Percentiles rank a stretch among this genome's conserved stretches.
Evolutionary conservation across 2,888 invertebrate genomes (phyloP).

Genomic region (Macrosoma leucophasiata): DNA sequence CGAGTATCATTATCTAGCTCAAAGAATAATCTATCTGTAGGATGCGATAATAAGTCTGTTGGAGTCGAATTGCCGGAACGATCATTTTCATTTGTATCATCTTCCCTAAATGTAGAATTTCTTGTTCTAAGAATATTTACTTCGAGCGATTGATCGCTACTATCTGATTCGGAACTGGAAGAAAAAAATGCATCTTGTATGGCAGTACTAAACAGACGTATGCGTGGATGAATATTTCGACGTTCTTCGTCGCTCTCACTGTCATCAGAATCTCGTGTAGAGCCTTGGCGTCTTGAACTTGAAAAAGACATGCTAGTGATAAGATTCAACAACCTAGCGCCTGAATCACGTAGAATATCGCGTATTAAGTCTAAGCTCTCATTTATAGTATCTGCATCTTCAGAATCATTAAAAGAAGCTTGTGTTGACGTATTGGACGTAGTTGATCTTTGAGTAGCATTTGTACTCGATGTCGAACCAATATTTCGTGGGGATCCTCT

Average conservation of each 20-base stretch:
- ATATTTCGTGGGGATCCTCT: too few species aligned
- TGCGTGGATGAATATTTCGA: slow-evolving; percentile 32
- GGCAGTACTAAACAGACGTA: slow-evolving; percentile 39
- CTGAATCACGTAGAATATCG: slow-evolving; percentile 66
- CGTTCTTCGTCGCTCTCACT: slow-evolving; percentile 33
- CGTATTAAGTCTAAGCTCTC: slow-evolving; percentile 66
- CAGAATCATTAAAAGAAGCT: slow-evolving; percentile 40
- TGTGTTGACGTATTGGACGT: slow-evolving; percentile 49
- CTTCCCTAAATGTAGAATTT: slow-evolving; percentile 52
- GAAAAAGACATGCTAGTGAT: slow-evolving; percentile 66
- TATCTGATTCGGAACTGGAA: slow-evolving; percentile 62
- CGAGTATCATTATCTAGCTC: slow-evolving; percentile 39
- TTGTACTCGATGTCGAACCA: slow-evolving; percentile 31
- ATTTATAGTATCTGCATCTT: slow-evolving; percentile 61
- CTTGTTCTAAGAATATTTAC: slow-evolving; percentile 60
- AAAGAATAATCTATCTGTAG: slow-evolving; percentile 48
- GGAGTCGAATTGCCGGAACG: slow-evolving; percentile 18
- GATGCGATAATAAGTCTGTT: slow-evolving; percentile 22
- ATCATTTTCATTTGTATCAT: slow-evolving; percentile 32
- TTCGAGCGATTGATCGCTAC: slow-evolving; percentile 56
- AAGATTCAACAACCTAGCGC: slow-evolving; percentile 59
- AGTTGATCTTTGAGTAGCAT: slow-evolving; percentile 32
- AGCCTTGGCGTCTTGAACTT: slow-evolving; percentile 40
- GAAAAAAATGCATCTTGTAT: slow-evolving; percentile 44
- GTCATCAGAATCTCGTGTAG: slow-evolving; percentile 44